Percentiles rank a stretch among this genome's conserved stretches.
These are phyloP conservation scores for Notarius lentiginosus DNA, from an alignment of 2,113 vertebrate species.

Conservation along the genomic window DNA sequence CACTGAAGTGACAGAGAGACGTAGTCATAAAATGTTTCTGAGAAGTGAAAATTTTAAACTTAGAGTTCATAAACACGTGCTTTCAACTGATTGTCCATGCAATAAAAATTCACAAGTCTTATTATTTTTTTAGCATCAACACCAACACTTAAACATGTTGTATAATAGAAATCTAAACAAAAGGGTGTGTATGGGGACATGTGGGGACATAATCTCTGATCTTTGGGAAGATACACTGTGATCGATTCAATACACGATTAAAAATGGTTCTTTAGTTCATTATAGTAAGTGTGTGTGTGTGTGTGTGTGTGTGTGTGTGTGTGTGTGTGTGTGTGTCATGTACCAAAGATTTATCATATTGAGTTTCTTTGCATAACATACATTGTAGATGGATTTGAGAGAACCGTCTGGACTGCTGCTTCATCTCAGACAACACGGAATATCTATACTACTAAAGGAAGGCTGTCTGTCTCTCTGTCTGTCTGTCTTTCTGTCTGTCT, in stretches of 20 bases:
- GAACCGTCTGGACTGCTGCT: conserved; percentile 66
- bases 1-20: no score
- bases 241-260: neutral
- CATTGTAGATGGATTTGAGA: conserved; percentile 32
- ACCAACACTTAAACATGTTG: neutral
- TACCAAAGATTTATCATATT: conserved; percentile 5
- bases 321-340: no score
- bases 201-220: neutral
- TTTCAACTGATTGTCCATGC: neutral
- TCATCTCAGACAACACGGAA: conserved; percentile 76
- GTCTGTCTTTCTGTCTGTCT: no score
- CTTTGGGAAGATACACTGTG: neutral
- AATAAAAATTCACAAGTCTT: neutral
- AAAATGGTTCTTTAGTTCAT: neutral
- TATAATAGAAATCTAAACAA: neutral
- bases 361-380: conserved; percentile 23
- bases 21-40: neutral
- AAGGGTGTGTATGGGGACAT: neutral
- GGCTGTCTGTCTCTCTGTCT: no score
- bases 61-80: neutral
- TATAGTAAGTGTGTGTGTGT: no score
- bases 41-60: neutral
- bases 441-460: no score
- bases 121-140: neutral
- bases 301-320: no score